Evolutionary conservation across 2,113 vertebrate species (phyloP).

Genomic region (Toxotes chatareus): DNA sequence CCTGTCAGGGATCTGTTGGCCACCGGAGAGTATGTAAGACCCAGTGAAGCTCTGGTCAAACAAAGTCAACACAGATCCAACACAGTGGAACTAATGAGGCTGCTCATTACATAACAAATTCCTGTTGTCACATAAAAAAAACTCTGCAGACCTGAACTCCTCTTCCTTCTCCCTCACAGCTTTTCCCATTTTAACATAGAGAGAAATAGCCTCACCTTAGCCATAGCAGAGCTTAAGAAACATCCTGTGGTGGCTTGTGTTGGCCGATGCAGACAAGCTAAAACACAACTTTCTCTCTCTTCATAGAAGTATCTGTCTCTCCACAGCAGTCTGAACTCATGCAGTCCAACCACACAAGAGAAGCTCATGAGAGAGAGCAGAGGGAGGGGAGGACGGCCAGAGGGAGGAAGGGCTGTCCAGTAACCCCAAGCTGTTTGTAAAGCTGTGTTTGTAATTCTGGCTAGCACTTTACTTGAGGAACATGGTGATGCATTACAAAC

Average conservation of each 20-base stretch:
- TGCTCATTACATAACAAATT: background rate
- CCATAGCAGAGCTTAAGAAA: background rate
- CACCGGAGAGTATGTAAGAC: background rate
- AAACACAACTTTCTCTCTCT: background rate
- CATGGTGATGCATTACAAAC: conserved; percentile 20
- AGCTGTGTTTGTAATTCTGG: conserved; percentile 1
- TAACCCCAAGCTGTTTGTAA: conserved; percentile 13
- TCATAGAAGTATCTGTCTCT: background rate
- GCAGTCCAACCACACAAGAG: conserved; percentile 9
- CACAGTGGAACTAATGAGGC: conserved; percentile 20
- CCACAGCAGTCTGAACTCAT: background rate
- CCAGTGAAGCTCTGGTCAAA: background rate
- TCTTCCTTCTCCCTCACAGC: background rate
- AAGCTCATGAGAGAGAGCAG: background rate
- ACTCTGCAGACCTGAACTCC: background rate
- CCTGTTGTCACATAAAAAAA: conserved; percentile 12
- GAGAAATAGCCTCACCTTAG: conserved; percentile 10
- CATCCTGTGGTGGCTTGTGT: background rate
- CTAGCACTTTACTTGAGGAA: background rate
- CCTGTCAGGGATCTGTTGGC: background rate
- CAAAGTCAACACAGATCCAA: conserved; percentile 19
- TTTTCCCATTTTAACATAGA: background rate
- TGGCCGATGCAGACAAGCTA: background rate
- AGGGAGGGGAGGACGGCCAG: background rate
- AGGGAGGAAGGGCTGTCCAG: background rate